Evolutionary conservation across 2,888 invertebrate genomes (phyloP).

Genomic region (Zaprionus lineosus): DNA sequence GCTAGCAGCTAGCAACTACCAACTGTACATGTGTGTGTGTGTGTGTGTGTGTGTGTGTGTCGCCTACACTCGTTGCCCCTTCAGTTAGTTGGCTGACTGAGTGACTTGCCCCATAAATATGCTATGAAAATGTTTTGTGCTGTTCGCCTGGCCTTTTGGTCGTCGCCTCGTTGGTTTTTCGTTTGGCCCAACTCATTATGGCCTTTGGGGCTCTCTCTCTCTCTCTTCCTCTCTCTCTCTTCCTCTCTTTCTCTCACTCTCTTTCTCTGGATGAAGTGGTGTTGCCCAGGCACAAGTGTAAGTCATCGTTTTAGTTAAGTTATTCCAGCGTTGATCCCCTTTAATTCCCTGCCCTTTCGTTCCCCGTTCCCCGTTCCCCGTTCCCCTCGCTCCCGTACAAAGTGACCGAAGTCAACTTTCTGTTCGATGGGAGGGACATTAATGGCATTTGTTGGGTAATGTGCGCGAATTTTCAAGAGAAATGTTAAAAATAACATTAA

Average conservation of each 20-base stretch:
- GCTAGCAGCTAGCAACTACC: conserved; percentile 26
- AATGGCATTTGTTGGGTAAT: conserved; percentile 68
- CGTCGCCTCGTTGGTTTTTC: not conserved
- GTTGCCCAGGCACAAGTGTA: conserved; percentile 6
- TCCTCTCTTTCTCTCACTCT: not conserved
- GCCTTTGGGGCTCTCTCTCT: not conserved
- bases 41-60: conserved; percentile 3
- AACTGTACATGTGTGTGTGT: not conserved
- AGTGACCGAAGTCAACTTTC: not conserved
- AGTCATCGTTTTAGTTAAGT: conserved; percentile 30
- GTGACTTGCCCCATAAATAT: conserved; percentile 63
- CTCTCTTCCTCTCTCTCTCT: not conserved
- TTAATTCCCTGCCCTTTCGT: too few species aligned
- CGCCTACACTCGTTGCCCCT: too few species aligned
- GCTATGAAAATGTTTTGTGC: conserved; percentile 57
- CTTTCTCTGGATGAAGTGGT: too few species aligned
- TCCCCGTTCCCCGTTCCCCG: too few species aligned
- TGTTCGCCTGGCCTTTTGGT: conserved; percentile 55
- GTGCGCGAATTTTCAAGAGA: conserved; percentile 57
- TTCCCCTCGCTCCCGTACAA: too few species aligned
- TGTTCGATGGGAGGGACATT: conserved; percentile 29
- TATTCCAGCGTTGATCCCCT: conserved; percentile 36
- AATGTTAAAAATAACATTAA: conserved; percentile 61
- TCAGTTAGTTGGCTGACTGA: too few species aligned
- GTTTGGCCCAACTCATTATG: conserved; percentile 24